Evolutionary conservation across 1,140 invertebrate species (phyloP).

Genomic region (Colletes latitarsis): DNA sequence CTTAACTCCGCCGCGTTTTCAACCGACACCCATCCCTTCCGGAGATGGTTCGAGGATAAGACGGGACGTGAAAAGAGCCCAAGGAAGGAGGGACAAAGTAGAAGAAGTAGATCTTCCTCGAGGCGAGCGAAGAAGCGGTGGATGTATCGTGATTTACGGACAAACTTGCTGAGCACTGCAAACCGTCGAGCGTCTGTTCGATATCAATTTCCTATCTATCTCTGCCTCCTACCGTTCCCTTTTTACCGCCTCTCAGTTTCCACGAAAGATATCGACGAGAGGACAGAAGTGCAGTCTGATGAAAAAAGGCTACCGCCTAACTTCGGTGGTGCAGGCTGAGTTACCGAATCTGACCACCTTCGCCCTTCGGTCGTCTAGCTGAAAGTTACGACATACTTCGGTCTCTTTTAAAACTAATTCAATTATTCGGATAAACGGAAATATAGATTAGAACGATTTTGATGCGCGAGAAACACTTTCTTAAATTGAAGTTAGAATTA

Average conservation of each 20-base stretch:
- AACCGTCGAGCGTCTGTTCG: conserved; percentile 65
- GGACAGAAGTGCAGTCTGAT: not conserved
- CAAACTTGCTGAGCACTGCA: conserved; percentile 73
- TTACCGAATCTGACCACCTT: too few relatives aligned
- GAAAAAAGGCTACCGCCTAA: not conserved
- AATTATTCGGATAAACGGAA: too few relatives aligned
- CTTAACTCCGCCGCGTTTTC: conserved; percentile 42
- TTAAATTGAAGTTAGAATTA: too few relatives aligned
- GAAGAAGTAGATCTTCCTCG: conserved; percentile 34
- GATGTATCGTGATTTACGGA: conserved; percentile 72
- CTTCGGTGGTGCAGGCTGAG: not conserved
- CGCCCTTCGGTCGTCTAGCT: too few relatives aligned
- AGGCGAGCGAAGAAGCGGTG: conserved; percentile 33
- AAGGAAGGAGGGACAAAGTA: conserved; percentile 8
- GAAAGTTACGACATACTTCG: too few relatives aligned
- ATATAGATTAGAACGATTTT: too few relatives aligned
- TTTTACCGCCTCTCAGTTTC: conserved; percentile 52
- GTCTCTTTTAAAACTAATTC: too few relatives aligned
- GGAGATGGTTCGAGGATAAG: conserved; percentile 40
- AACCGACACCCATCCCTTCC: conserved; percentile 22
- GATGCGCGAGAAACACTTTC: too few relatives aligned
- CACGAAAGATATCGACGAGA: not conserved
- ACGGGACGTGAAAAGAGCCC: conserved; percentile 50
- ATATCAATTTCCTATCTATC: conserved; percentile 65
- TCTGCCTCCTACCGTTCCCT: conserved; percentile 15